Evolutionary conservation across 1,140 invertebrate species (phyloP), one percentile per base, ranked within the genome.

Genomic region (Cotesia glomerata): DNA sequence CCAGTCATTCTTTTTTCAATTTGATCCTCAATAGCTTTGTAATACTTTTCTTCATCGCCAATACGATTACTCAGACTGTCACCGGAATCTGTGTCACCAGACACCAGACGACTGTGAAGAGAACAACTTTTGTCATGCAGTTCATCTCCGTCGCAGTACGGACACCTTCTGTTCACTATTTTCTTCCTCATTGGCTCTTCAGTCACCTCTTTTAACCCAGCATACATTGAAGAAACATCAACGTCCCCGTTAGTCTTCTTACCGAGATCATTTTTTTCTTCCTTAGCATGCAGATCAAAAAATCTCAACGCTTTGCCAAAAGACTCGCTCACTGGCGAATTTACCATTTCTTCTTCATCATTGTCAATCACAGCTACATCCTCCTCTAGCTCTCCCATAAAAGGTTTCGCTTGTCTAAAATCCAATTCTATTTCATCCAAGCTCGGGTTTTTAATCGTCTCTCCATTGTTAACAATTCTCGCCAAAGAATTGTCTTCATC

Each of bases 131-230:
- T 67, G 35, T 72, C 39, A 11, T 81, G 80, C 0, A 77, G 72
- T 16, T 76, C 75, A 18, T 74, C 74, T 34, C 72, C 74, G 0
- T 84, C 81, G 63, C 86, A 87, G 5, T 76, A 77, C 3, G 79
- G 85, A 61, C 86, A 87, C 0, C 69, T 74, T 4, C 74, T 82
- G 11, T 79, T 78, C 0, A 84, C 56, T 0, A 64, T 82, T 0
- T 83, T 76, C 39, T 85, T 86, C 8, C 79, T 80, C 56, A 86
- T 72, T 0, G 83, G 81, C 54, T 86, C 81, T 61, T 87, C 85
- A 0, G 79, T 39, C 0, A 84, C 79, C 7, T 78, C 73, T 36
- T 83, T 79, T 52, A 74, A 81, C 3, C 78, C 84, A 3, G 66
- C 66, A 13, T 87, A 86, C 2, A 79, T 45, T 2, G 35, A 72